Base-by-base conservation (phyloP, 2,888 invertebrate genomes). In the Pseudococcus longispinus region DNA sequence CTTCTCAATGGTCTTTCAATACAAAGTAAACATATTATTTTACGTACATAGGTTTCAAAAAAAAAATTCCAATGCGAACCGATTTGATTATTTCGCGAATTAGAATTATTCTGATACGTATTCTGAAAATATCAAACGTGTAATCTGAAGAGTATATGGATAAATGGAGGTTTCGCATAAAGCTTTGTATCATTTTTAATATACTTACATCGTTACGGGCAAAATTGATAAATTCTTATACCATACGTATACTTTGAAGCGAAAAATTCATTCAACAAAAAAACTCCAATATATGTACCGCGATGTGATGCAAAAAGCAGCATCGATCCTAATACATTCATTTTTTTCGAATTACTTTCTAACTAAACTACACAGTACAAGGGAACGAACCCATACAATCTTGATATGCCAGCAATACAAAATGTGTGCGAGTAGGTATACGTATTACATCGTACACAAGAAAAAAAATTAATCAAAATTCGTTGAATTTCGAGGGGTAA, bases 391-490 rank as follows among this genome's bases (percentile, higher is more conserved):
- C 60, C 23, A 6, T 6, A n/a, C 23, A 9, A 60, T 60, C 23
- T 60, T 60, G 20, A 60, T 60, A 60, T 20, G 60, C 13, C 20
- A 60, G 60, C 60, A 60, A 20, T 51, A 51, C 6, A 51, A 11
- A n/a, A 32, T n/a, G n/a, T n/a, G n/a, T n/a, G n/a, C n/a, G n/a
- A n/a, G n/a, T 37, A 46, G 9, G 51, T 51, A n/a, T 46, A 37
- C 13, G 51, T 51, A 51, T 65, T n/a, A 6, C 32, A 26, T 11
- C 6, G 26, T 26, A 65, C 65, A 26, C 26, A 26, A 13, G 32
- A 13, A 42, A 77, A 74, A 74, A 77, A 77, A 18, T 77, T 77
- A 42, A 77, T 77, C 77, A 77, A 77, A 37, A 42, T 70, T 11
- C 23, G 18, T 70, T 23, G 65, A 2, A 70, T 18, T 26, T 26